Conservation (phyloP, 1,140 invertebrate genomes). For the Prorops nasuta region DNA sequence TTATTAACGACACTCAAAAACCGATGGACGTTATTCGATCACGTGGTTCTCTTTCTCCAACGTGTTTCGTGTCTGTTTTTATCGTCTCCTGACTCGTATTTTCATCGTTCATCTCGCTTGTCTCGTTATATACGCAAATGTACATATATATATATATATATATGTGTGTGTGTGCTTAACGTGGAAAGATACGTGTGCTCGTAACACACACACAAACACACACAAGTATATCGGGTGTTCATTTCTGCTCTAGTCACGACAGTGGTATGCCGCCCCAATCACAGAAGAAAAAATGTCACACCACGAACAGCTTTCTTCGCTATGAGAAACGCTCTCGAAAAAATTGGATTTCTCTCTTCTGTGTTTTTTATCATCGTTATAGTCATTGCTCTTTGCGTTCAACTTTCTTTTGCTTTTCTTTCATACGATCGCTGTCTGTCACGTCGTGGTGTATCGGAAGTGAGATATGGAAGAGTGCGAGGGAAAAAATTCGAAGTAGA, state of each 20-base stretch:
- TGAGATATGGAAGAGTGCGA: not conserved
- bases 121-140: conserved; percentile 6
- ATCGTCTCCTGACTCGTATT: not conserved
- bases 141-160: conserved; percentile 11
- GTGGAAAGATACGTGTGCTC: too few species aligned
- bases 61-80: conserved; percentile 21
- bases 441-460: conserved; percentile 27
- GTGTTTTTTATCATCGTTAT: too few species aligned
- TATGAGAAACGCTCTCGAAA: conserved; percentile 39
- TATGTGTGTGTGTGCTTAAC: not conserved
- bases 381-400: conserved; percentile 21
- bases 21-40: conserved; percentile 59
- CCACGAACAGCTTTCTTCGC: conserved; percentile 48
- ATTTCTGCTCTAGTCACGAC: conserved; percentile 39
- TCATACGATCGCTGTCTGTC: conserved; percentile 27
- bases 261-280: conserved; percentile 67
- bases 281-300: conserved; percentile 73
- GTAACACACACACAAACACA: too few species aligned
- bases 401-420: conserved; percentile 15
- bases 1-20: conserved; percentile 62
- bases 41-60: conserved; percentile 18
- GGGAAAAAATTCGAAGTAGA: conserved; percentile 24
- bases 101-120: not conserved
- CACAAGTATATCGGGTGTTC: too few species aligned
- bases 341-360: too few species aligned